Evolutionary conservation across 2,888 invertebrate genomes (phyloP), one percentile per base, ranked within the genome.

Genomic region (Dicyrtoma fusca): DNA sequence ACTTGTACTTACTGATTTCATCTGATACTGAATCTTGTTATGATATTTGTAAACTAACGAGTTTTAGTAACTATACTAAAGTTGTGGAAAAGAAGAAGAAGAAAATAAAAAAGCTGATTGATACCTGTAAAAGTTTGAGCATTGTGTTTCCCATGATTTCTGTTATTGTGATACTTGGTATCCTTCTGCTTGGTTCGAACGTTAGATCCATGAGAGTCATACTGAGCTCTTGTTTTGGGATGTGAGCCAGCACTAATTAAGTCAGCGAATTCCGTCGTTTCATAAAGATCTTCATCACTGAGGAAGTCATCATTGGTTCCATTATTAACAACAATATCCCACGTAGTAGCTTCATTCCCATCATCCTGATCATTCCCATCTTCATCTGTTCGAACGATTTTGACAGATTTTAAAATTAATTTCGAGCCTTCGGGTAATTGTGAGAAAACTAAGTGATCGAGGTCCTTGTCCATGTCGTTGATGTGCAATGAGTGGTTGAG

Each of bases 391-490:
- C 74, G 53, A 11, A 80, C 75, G 51, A 80, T 76, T 74, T 74
- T 79, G 13, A 80, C 78, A n/a, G 77, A 77, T 34, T 75, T 64
- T 21, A 80, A 68, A 69, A 79, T 75, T 11, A 80, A 68, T 62
- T 79, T 80, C 0, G 77, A 77, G 4, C 80, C 80, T 72, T 80
- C 71, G n/a, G 80, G 80, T 23, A 80, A 68, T 10, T 74, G 74
- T 8, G 78, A 77, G 57, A 80, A 80, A 8, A 80, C 78, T 11
- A 80, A 47, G 26, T 76, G 75, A 74, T 80, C 80, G 59, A 80
- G 71, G 44, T 80, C 80, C 49, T 77, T 75, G 63, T 79, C 79
- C 19, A 75, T 74, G 10, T 76, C 78, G 45, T 78, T 73, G 26
- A 71, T 69, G 25, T 63, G 57, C 14, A 79, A 42, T 1, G 79